phyloP scores from a whole-genome alignment of 2,888 invertebrate genomes.

The Drosophila emarginata region DNA sequence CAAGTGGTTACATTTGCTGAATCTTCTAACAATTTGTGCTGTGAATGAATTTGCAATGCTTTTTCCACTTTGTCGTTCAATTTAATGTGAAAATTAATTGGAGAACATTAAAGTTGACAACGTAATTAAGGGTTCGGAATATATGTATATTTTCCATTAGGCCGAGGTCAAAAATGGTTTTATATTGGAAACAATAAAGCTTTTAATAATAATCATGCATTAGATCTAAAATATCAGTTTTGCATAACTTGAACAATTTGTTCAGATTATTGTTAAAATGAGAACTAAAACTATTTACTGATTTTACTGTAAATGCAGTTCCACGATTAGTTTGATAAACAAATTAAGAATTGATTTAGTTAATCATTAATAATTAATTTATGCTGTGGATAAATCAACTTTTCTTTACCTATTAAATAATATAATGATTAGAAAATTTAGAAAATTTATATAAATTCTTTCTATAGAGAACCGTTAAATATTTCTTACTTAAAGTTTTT shows the following conservation, averaged over 20 bases:
- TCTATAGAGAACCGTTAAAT: neutral
- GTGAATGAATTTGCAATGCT: neutral
- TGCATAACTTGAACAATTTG: no score
- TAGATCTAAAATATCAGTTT: neutral
- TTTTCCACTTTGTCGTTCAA: neutral
- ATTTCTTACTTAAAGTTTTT: neutral
- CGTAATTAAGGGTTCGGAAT: neutral
- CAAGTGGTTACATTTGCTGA: neutral
- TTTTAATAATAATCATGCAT: neutral
- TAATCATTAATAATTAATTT: no score
- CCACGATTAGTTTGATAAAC: no score
- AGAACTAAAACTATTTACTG: no score
- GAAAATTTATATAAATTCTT: no score
- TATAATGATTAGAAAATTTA: no score
- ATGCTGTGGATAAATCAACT: no score
- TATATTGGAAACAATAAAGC: neutral
- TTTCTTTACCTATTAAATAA: no score
- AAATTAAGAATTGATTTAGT: no score
- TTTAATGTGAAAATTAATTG: neutral
- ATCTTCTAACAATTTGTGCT: neutral
- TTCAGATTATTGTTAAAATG: no score
- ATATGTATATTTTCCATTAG: neutral
- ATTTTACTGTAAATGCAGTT: no score
- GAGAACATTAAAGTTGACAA: neutral
- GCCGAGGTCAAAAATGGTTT: neutral